Evolutionary conservation across 2,888 invertebrate genomes (phyloP).

Genomic region (Acronicta psi): DNA sequence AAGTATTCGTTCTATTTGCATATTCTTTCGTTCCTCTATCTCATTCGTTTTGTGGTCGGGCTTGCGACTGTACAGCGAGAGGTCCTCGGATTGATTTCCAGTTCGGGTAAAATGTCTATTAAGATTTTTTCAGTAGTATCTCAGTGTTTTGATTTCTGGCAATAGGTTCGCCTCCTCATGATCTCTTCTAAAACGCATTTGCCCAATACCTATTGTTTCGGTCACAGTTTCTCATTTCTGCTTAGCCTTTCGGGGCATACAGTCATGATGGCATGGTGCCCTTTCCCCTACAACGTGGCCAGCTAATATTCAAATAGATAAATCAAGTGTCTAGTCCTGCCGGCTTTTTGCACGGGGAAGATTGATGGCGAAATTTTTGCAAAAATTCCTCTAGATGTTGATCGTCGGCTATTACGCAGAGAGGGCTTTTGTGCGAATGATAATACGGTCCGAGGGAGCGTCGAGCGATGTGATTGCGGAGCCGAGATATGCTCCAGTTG

Average conservation of each 20-base stretch:
- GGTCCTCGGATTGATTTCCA: too few relatives aligned
- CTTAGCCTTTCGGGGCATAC: too few relatives aligned
- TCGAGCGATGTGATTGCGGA: slow-evolving; percentile 64
- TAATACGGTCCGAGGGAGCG: slow-evolving; percentile 64
- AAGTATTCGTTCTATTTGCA: slow-evolving; percentile 46
- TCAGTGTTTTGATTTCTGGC: too few relatives aligned
- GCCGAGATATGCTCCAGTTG: slow-evolving; percentile 62
- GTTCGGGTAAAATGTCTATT: too few relatives aligned
- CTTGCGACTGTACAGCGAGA: too few relatives aligned
- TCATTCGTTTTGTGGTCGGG: too few relatives aligned
- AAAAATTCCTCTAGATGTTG: slow-evolving; percentile 72
- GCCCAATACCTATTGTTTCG: too few relatives aligned
- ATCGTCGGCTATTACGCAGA: slow-evolving; percentile 69
- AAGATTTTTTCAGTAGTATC: too few relatives aligned
- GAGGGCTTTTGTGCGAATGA: slow-evolving; percentile 72
- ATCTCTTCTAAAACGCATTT: too few relatives aligned
- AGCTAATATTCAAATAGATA: slow-evolving; percentile 85
- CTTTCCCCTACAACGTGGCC: slow-evolving; percentile 61
- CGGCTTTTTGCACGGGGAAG: slow-evolving; percentile 77
- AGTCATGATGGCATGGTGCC: slow-evolving; percentile 12
- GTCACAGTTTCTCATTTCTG: too few relatives aligned
- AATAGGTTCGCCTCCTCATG: too few relatives aligned
- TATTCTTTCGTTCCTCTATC: slow-evolving; percentile 56
- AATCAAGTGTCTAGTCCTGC: slow-evolving; percentile 77
- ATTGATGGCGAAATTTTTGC: slow-evolving; percentile 79